phyloP scores from a whole-genome alignment of 2,113 vertebrate genomes.

The Nycticebus coucang region DNA sequence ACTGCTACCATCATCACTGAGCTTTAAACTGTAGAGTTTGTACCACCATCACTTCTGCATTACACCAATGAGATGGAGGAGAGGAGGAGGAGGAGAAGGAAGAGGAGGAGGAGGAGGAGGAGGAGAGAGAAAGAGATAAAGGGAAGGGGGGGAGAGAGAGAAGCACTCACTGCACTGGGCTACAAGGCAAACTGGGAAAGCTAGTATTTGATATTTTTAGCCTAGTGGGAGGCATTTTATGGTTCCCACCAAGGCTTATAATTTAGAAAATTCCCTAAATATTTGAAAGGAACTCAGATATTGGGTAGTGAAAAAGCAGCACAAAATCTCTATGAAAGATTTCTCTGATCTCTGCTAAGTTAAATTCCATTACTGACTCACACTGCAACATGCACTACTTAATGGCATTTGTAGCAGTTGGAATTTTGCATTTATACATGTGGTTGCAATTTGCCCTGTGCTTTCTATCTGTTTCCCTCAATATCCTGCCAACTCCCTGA shows the following conservation, averaged over 20 bases:
- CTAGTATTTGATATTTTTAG: neutral
- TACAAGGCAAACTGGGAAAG: neutral
- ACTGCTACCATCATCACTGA: neutral
- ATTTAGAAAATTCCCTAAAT: neutral
- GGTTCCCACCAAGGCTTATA: neutral
- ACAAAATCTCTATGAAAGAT: neutral
- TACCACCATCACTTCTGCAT: neutral
- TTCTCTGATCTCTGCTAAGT: neutral
- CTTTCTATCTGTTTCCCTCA: neutral
- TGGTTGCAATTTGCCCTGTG: neutral
- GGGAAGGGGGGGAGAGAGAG: neutral
- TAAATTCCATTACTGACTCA: neutral
- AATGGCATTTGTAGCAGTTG: neutral
- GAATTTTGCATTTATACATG: neutral
- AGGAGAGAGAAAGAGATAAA: accelerated
- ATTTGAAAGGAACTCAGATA: neutral
- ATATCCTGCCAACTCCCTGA: neutral
- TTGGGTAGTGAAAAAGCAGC: neutral
- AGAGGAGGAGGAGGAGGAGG: too few relatives aligned
- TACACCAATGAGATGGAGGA: neutral
- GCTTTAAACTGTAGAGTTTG: neutral
- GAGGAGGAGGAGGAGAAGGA: neutral
- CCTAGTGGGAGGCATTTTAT: neutral
- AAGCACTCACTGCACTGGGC: neutral
- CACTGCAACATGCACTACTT: neutral